These are phyloP conservation scores for Oncorhynchus nerka DNA, from an alignment of 2,113 vertebrate species.

Conservation along the genomic window DNA sequence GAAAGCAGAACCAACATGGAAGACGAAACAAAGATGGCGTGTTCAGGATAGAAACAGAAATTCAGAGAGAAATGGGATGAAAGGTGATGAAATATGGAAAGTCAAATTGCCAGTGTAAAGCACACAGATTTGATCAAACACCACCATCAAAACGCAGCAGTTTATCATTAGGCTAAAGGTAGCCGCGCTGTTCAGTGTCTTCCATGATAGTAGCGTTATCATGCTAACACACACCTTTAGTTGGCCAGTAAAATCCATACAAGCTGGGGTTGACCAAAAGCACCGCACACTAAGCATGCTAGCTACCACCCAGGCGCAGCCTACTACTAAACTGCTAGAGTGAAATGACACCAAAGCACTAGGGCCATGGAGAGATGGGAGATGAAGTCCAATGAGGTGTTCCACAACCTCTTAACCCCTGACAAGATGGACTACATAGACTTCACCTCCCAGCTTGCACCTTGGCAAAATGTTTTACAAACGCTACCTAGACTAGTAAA, in stretches of 20 bases:
- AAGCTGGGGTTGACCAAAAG: neutral
- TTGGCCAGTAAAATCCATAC: neutral
- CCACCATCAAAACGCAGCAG: slow-evolving; percentile 29
- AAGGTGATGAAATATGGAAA: slow-evolving; percentile 31
- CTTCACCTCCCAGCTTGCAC: neutral
- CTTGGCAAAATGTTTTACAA: neutral
- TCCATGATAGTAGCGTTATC: neutral
- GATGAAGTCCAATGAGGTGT: neutral
- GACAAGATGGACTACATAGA: neutral
- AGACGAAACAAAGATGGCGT: neutral
- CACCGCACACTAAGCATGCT: slow-evolving; percentile 1
- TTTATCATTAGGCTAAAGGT: neutral
- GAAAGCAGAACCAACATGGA: neutral
- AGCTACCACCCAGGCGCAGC: neutral
- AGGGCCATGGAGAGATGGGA: neutral
- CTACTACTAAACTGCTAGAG: neutral
- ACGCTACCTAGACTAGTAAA: neutral
- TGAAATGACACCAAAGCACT: neutral
- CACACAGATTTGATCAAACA: slow-evolving; percentile 19
- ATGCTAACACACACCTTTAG: neutral
- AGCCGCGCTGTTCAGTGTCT: neutral
- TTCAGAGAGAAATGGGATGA: neutral
- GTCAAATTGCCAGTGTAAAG: slow-evolving; percentile 17
- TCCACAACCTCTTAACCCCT: neutral
- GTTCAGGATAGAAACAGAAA: neutral